Evolutionary conservation across 1,140 invertebrate genomes (phyloP).

Genomic region (Phenacoccus solenopsis): DNA sequence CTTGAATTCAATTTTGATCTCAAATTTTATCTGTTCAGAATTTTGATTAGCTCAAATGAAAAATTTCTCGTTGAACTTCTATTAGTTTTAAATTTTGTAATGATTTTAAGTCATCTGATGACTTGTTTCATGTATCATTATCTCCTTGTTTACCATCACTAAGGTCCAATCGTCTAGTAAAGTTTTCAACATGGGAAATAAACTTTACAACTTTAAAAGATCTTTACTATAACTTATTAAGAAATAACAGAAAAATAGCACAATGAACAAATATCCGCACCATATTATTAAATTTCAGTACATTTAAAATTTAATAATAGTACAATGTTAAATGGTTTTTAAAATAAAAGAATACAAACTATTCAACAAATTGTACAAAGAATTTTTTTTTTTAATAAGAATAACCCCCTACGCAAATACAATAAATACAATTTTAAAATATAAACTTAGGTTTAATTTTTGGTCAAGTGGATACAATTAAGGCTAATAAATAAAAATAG

Average conservation of each 20-base stretch:
- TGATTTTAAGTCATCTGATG: no score
- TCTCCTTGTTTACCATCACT: no score
- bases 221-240: slow-evolving; percentile 17
- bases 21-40: no score
- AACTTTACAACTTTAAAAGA: slow-evolving; percentile 11
- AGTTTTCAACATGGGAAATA: no score
- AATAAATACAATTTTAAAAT: not conserved
- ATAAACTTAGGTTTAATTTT: slow-evolving; percentile 9
- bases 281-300: slow-evolving; percentile 15
- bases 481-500: slow-evolving; percentile 5
- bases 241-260: slow-evolving; percentile 15
- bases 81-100: no score
- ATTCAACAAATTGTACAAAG: slow-evolving; percentile 14
- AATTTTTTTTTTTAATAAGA: not conserved
- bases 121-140: no score
- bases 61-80: no score
- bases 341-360: slow-evolving; percentile 10
- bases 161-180: no score
- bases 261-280: slow-evolving; percentile 16
- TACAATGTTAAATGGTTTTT: not conserved
- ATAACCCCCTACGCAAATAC: not conserved
- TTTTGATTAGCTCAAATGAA: no score
- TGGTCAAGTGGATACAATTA: slow-evolving; percentile 4
- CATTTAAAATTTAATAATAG: slow-evolving; percentile 6
- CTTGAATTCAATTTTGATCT: no score